Base-by-base conservation (phyloP, 2,797 vertebrate genomes). In the Pseudochirops corinnae region DNA sequence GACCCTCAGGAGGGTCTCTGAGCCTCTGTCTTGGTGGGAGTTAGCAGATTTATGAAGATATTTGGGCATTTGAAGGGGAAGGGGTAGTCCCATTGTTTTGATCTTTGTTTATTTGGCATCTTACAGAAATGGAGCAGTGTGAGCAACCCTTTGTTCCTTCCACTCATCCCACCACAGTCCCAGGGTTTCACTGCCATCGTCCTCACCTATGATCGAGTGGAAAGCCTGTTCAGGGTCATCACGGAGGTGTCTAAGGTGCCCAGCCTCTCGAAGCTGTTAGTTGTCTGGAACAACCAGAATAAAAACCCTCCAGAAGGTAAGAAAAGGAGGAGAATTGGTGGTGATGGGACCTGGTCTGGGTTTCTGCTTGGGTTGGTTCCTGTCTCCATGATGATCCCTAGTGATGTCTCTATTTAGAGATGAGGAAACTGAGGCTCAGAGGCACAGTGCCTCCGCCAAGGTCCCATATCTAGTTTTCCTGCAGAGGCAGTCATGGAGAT, bases 281-380 rank as follows among this genome's bases (percentile, higher is more conserved):
- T 99, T 33, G 99, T 99, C 94, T 99, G 99, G 99, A 99, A 99
- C 98, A 99, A 99, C 98, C 99, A 99, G 98, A 99, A 99, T 97
- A 99, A 99, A 98, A 99, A 99, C 97, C 99, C 99, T 13, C 99
- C 99, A 21, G 99, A 99, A 99, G 99, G 99, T 99, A 98, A 98
- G 98, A 60, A 21, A 0, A 0, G 53, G 12, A 60, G 56, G 57
- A 62, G 93, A n/a, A 10, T 0, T 1, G 0, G 46, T 56, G 7
- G 9, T 60, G 12, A 5, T 93, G 3, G 4, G 91, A 56, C 46
- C 46, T 53, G 21, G 53, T 93, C 90, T 7, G 74, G 74, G 12
- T 11, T 1, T 92, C 16, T 1, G 33, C 39, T 90, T 90, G 82
- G n/a, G 67, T 39, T 7, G 21, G 7, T 46, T 18, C 39, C 74